Base-by-base conservation (phyloP, 2,888 invertebrate species). In the Heteromyza rotundicornis region DNA sequence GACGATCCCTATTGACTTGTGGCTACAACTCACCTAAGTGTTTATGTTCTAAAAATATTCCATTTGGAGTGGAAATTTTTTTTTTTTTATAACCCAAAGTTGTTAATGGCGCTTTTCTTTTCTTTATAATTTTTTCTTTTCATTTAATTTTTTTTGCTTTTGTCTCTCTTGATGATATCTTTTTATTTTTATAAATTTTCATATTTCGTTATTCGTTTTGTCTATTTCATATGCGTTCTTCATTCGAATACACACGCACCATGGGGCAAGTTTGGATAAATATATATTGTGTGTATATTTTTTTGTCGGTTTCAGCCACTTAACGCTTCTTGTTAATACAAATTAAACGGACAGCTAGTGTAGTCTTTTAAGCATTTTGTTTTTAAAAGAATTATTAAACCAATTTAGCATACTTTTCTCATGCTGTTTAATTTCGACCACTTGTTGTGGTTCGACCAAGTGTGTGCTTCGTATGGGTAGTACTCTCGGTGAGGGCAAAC, bases 381-480 rank as follows among this genome's bases (percentile, higher is more conserved):
- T 20, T 47, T 47, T 5, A 19, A 47, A 5, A 7, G 3, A 40
- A 40, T 40, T 40, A 40, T 40, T 10, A 40, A 40, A 40, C 3
- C 47, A 47, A 8, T 47, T 47, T 47, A 19, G 47, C 47, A 20
- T 47, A 47, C 17, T 47, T 19, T 47, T 47, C 19, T 47, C 47
- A 20, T 47, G 47, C 47, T 20, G 17, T 47, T 47, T 47, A 47
- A 47, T 20, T 47, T 17, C 47, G 47, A 47, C 47, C 47, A 47
- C 47, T 47, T 47, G 47, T 47, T 47, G 47, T 3, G 19, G 17
- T n/a, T n/a, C n/a, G n/a, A n/a, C n/a, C 7, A 14, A 5, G 3
- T 47, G 47, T 40, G 40, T n/a, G 40, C 14, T n/a, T n/a, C n/a
- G n/a, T n/a, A n/a, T n/a, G n/a, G n/a, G n/a, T n/a, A n/a, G n/a